Evolutionary conservation across 2,113 vertebrate species (phyloP).

Genomic region (Semicossyphus pulcher): DNA sequence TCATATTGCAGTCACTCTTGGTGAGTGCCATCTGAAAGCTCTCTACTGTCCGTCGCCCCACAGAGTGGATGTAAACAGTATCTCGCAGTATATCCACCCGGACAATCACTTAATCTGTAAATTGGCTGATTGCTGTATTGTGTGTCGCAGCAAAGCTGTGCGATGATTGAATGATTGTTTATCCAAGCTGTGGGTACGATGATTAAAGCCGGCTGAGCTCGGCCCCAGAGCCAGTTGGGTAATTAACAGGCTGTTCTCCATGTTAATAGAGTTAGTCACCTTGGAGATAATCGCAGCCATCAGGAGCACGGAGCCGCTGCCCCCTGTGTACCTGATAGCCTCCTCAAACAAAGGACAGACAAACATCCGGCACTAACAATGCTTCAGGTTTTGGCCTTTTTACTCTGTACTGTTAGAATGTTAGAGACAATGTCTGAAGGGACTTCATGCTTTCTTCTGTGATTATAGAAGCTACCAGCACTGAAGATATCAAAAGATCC

Average conservation of each 20-base stretch:
- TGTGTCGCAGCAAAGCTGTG: slow-evolving; percentile 34
- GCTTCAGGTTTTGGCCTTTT: slow-evolving; percentile 2
- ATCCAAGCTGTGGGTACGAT: slow-evolving; percentile 65
- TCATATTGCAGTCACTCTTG: slow-evolving; percentile 15
- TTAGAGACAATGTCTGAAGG: not conserved
- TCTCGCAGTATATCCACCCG: slow-evolving; percentile 28
- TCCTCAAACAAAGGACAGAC: slow-evolving; percentile 45
- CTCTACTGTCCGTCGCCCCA: slow-evolving; percentile 1
- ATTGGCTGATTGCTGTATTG: slow-evolving; percentile 55
- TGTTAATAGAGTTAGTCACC: slow-evolving; percentile 82
- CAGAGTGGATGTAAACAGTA: slow-evolving; percentile 33
- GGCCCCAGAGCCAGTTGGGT: slow-evolving; percentile 72
- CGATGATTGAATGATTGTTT: slow-evolving; percentile 73
- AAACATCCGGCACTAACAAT: slow-evolving; percentile 22
- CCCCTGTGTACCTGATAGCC: slow-evolving; percentile 44
- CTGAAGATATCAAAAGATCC: not conserved
- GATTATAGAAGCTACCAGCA: not conserved
- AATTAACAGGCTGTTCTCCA: slow-evolving; percentile 82
- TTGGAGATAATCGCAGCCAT: slow-evolving; percentile 77
- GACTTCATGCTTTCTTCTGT: not conserved
- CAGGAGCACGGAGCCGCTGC: slow-evolving; percentile 45
- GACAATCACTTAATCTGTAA: slow-evolving; percentile 64
- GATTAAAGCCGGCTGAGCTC: slow-evolving; percentile 73
- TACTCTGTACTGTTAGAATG: not conserved
- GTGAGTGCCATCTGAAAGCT: slow-evolving; percentile 20